Percentiles rank a stretch among this genome's conserved stretches.
Evolutionary conservation across 2,888 invertebrate species (phyloP).

Genomic region (Scaptomyza flava): DNA sequence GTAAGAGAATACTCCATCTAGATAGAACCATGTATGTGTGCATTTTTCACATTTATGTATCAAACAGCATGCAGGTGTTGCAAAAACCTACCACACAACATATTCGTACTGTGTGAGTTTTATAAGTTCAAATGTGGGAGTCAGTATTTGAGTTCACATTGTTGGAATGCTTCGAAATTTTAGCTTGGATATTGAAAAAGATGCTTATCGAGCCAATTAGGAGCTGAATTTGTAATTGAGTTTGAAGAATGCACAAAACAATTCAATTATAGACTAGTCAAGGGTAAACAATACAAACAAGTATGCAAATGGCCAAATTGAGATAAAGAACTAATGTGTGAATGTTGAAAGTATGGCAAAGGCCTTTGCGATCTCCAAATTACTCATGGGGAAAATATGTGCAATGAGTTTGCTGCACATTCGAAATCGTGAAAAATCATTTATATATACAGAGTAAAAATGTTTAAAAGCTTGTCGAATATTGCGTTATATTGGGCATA

Average conservation of each 20-base stretch:
- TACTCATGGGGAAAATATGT: conserved; percentile 5
- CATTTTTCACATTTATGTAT: conserved; percentile 65
- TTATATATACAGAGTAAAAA: no score
- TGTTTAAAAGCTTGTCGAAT: no score
- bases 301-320: conserved; percentile 20
- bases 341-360: conserved; percentile 29
- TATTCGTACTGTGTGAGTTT: conserved; percentile 13
- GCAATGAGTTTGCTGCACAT: background rate
- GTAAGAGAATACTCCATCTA: background rate
- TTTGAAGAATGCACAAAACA: conserved; percentile 28
- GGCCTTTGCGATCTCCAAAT: conserved; percentile 5
- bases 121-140: conserved; percentile 51
- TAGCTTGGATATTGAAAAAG: conserved; percentile 17
- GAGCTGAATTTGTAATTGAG: conserved; percentile 13
- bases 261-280: conserved; percentile 48
- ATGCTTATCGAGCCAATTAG: conserved; percentile 34
- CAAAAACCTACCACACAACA: conserved; percentile 9
- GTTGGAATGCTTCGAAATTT: conserved; percentile 45
- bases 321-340: background rate
- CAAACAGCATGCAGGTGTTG: conserved; percentile 72
- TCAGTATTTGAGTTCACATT: conserved; percentile 46
- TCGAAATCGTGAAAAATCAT: no score
- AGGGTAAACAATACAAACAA: conserved; percentile 1
- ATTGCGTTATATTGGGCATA: no score
- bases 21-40: background rate